Base-by-base conservation (phyloP, 37 sponge, comb jelly and placozoan species). In the Agelas oroides region DNA sequence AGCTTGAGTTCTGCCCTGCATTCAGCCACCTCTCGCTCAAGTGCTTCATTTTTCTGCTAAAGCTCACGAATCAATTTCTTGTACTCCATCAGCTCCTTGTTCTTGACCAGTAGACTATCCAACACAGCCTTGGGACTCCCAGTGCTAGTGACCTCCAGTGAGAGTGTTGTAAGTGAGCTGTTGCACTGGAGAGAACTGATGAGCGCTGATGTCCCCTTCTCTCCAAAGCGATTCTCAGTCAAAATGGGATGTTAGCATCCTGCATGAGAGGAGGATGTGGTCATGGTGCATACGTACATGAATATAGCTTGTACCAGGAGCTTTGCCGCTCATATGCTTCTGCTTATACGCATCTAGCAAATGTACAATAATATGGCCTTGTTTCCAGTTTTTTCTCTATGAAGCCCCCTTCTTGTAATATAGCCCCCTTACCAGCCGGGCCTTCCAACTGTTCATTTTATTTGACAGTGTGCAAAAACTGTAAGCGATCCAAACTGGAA, bases 221-320 rank as follows among this genome's bases (percentile, higher is more conserved):
- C 77, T 24, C 78, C 60, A 28, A 85, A 65, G 19, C 77, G 30
- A 40, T 85, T 85, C 36, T 40, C 86, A 56, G 60, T 39, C 32
- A 85, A 15, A 3, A 59, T 20, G 86, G 25, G 1, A 6, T 28
- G 5, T 24, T 32, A 85, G 77, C 5, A 60, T 23, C 5, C 86
- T 85, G 59, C n/a, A n/a, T n/a, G n/a, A n/a, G 5, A 31, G 15
- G 71, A 36, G 21, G 13, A 56, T 75, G 12, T 19, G n/a, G n/a
- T n/a, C n/a, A n/a, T n/a, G n/a, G n/a, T n/a, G n/a, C n/a, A n/a
- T n/a, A n/a, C n/a, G n/a, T n/a, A n/a, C n/a, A n/a, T n/a, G n/a
- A n/a, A n/a, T n/a, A n/a, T n/a, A n/a, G n/a, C n/a, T n/a, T n/a
- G n/a, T n/a, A n/a, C n/a, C n/a, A n/a, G n/a, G n/a, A n/a, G n/a